These are phyloP conservation scores for Brotula barbata DNA, from an alignment of 2,797 vertebrate genomes.

Conservation along the genomic window DNA sequence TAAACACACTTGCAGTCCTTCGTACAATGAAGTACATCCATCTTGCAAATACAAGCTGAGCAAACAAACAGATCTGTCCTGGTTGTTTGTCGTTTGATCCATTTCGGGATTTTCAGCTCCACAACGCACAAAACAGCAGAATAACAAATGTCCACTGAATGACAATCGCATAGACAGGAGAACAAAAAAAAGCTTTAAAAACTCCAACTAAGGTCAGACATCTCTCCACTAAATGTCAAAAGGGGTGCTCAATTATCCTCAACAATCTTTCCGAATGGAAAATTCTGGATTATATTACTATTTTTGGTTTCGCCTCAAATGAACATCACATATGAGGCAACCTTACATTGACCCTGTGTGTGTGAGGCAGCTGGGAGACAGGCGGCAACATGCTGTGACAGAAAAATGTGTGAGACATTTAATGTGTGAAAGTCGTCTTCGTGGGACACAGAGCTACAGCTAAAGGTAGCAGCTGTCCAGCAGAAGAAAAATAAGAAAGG, in stretches of 20 bases:
- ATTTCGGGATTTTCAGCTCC: slow-evolving; percentile 60
- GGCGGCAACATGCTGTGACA: slow-evolving; percentile 16
- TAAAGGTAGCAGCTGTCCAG: slow-evolving; percentile 28
- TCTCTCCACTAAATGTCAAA: background rate
- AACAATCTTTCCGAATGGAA: slow-evolving; percentile 6
- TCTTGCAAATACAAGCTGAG: slow-evolving; percentile 29
- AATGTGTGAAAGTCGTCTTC: slow-evolving; percentile 26
- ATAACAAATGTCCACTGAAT: slow-evolving; percentile 17
- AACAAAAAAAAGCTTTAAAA: slow-evolving; percentile 1
- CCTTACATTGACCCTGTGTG: slow-evolving; percentile 19
- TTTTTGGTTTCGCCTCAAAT: slow-evolving; percentile 25
- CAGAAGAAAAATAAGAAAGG: background rate
- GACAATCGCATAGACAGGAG: slow-evolving; percentile 6
- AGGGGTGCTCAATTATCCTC: background rate
- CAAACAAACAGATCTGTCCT: slow-evolving; percentile 54
- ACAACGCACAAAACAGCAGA: slow-evolving; percentile 27
- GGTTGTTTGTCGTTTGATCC: slow-evolving; percentile 42
- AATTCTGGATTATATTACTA: background rate
- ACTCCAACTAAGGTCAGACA: slow-evolving; percentile 9
- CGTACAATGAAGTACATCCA: no score
- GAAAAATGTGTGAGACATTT: slow-evolving; percentile 16
- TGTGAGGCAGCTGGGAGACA: slow-evolving; percentile 19
- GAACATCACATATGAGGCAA: slow-evolving; percentile 26
- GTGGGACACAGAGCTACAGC: slow-evolving; percentile 12
- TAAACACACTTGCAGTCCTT: no score